Evolutionary conservation across 2,797 vertebrate species (phyloP), one percentile per base, ranked within the genome.

Genomic region (Triplophysa bombifrons): DNA sequence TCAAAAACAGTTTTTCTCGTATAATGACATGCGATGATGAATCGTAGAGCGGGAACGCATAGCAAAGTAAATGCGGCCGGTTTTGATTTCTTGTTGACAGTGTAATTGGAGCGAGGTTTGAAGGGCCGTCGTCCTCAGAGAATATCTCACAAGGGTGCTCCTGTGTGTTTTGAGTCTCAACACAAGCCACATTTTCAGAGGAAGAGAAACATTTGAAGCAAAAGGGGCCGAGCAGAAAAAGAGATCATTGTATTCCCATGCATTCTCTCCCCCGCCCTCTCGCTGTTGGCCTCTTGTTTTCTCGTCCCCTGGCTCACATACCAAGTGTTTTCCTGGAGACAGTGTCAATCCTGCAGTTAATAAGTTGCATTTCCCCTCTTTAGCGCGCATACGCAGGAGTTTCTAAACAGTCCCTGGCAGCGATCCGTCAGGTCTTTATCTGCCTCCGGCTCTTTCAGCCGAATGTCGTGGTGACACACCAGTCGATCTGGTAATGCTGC

Each of bases 321-420:
- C 22, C 12, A 50, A 30, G 56, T 66, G 74, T 78, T 25, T 80
- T 76, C 58, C 72, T 72, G 14, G 65, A 84, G 83, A 73, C 79
- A 20, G 72, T 74, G 76, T 84, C 83, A 80, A 53, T 69, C 60
- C 66, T 0, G 50, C 22, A 83, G 74, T 61, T 86, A 78, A 85
- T 83, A 84, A 81, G 74, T 68, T 51, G 61, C 72, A 56, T 76
- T 78, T 76, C 60, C 53, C 46, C 72, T 72, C 72, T 87, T 88
- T 74, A 67, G 87, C 79, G 70, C 84, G 87, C 87, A 83, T 91
- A 89, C 92, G 92, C 92, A 87, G 88, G 86, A 84, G 72, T 67
- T 51, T 84, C 76, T 51, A 78, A 81, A 90, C 50, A 87, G 79
- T 76, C 87, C 78, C 81, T 87, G 76, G 82, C 87, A 70, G 80